Evolutionary conservation across 2,888 invertebrate genomes (phyloP), one percentile per base, ranked within the genome.

Genomic region (Eucera pruinosa): DNA sequence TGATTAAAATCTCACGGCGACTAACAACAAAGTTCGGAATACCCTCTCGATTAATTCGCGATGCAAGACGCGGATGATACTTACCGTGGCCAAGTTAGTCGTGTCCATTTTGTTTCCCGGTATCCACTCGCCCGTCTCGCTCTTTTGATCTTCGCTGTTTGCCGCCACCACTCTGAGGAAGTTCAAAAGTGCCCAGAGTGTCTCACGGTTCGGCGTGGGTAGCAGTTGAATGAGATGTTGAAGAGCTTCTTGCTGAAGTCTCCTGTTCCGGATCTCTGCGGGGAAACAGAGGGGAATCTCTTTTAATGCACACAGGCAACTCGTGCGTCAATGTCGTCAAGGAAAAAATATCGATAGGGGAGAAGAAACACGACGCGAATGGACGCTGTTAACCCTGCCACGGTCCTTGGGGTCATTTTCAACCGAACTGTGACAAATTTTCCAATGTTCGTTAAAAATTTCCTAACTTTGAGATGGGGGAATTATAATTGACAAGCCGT

Each of bases 81-180:
- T 90, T 81, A 92, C 92, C 0, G 98, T 98, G 0, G 98, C 98
- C 79, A 98, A 93, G 92, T 98, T 98, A 64, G 95, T 96, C 52
- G 97, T 95, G 92, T 98, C 97, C 98, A 98, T 98, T 93, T 97
- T 97, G 93, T 98, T 98, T 1, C 98, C 98, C 15, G 95, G 92
- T 55, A 95, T 80, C 88, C 93, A 91, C 83, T 95, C 94, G 23
- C 94, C 96, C 94, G 90, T 89, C 75, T 94, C 93, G 82, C 93
- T 94, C 70, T 93, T 93, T 62, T 93, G 93, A 91, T 97, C 97
- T 54, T 94, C 94, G 54, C 96, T 94, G 92, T 97, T 94, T 71
- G 94, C 93, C 0, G 96, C 96, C 33, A 98, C 95, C 83, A 95
- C 95, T 36, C 95, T 95, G 64, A 98, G 95, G 93, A 98, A 98